These are phyloP conservation scores for Toxotes lorentzi DNA, from an alignment of 2,797 vertebrate species.

Conservation along the genomic window DNA sequence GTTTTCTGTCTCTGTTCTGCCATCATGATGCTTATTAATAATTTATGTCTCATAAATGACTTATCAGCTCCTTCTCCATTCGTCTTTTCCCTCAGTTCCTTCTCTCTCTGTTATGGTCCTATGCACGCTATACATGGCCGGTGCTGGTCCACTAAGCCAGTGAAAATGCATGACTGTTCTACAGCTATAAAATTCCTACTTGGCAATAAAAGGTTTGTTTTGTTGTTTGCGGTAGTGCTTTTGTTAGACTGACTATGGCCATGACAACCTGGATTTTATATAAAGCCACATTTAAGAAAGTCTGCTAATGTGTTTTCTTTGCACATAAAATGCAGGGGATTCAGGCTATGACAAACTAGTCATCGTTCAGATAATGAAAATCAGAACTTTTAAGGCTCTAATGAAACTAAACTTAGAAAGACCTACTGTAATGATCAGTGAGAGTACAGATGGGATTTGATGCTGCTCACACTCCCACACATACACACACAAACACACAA, in stretches of 20 bases:
- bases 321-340: conserved; percentile 51
- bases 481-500: conserved; percentile 21
- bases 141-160: conserved; percentile 44
- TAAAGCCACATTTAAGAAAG: conserved; percentile 29
- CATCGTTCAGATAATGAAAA: conserved; percentile 56
- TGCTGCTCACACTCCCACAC: conserved; percentile 40
- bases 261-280: conserved; percentile 50
- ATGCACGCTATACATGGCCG: conserved; percentile 70
- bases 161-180: conserved; percentile 42
- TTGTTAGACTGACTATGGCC: conserved; percentile 25
- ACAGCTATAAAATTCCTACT: conserved; percentile 44
- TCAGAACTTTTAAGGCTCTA: conserved; percentile 62
- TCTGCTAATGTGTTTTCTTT: conserved; percentile 50
- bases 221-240: conserved; percentile 37
- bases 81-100: conserved; percentile 55
- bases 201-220: conserved; percentile 56
- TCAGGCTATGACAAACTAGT: conserved; percentile 50
- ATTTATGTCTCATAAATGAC: conserved; percentile 87
- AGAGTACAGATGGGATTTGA: conserved; percentile 73
- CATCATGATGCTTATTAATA: conserved; percentile 88
- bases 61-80: conserved; percentile 80
- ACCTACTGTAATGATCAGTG: conserved; percentile 68
- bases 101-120: conserved; percentile 57
- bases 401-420: conserved; percentile 75
- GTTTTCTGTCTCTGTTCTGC: conserved; percentile 83